These are phyloP conservation scores for Forbesichthys papilliferus DNA, from an alignment of 2,113 vertebrate genomes.

Conservation along the genomic window DNA sequence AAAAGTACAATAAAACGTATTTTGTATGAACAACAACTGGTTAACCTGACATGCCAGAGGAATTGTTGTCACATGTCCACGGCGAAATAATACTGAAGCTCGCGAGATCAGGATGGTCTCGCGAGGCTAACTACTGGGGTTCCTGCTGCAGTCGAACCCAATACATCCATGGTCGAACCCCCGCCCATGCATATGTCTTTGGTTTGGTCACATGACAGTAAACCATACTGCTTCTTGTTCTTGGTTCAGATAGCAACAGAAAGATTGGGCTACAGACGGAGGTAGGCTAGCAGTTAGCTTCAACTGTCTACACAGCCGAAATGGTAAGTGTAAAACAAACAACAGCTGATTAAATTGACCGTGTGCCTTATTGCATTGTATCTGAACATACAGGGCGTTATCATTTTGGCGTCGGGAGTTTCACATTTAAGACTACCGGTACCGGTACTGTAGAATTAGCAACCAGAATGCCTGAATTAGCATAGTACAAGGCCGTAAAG, in stretches of 20 bases:
- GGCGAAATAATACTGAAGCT: no score
- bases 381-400: fast-evolving
- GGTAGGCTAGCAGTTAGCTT: conserved; percentile 60
- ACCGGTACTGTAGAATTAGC: not conserved
- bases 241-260: conserved; percentile 37
- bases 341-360: not conserved
- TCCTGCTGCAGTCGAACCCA: not conserved
- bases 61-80: no score
- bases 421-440: conserved; percentile 21
- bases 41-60: no score
- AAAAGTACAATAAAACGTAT: no score
- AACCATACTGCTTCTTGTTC: conserved; percentile 17
- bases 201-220: conserved; percentile 59
- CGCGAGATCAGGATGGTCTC: no score
- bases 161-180: not conserved
- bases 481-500: conserved; percentile 46
- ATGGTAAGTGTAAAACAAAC: conserved; percentile 64
- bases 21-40: no score
- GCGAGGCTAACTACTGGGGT: not conserved
- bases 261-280: conserved; percentile 42
- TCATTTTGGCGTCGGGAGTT: not conserved
- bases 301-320: conserved; percentile 60
- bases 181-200: conserved; percentile 36
- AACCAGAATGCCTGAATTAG: conserved; percentile 26
- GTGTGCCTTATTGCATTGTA: not conserved